A percentile compares a stretch with the other conserved stretches of the same genome.
Conservation (phyloP, 2,888 invertebrate genomes). For the Chironomus tentans region DNA sequence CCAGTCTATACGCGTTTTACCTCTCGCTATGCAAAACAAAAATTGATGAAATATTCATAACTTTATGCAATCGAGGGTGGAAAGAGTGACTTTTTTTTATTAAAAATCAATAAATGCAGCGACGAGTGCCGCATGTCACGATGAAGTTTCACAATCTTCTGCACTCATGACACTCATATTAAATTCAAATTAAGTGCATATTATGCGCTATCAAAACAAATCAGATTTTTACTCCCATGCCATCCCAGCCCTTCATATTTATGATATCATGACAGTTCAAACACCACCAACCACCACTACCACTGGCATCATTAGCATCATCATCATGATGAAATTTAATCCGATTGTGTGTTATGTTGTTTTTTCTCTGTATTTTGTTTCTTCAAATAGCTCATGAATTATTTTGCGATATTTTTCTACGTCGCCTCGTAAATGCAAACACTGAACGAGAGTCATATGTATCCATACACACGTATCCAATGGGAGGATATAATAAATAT, state of each 20-base stretch:
- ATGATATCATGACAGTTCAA: too few relatives aligned
- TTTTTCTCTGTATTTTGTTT: background rate
- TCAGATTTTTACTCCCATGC: background rate
- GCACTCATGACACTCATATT: background rate
- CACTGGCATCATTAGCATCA: too few relatives aligned
- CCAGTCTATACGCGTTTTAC: background rate
- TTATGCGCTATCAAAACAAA: background rate
- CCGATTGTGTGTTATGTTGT: slow-evolving; percentile 7
- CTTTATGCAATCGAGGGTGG: background rate
- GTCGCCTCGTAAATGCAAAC: background rate
- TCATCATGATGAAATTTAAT: background rate
- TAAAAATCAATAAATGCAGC: background rate
- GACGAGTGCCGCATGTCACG: background rate
- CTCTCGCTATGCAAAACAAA: background rate
- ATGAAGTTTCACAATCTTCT: background rate
- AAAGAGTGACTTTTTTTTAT: background rate
- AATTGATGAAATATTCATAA: background rate
- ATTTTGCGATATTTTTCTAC: slow-evolving; percentile 16
- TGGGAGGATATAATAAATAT: background rate
- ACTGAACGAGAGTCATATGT: background rate
- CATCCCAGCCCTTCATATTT: background rate
- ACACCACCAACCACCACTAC: too few relatives aligned
- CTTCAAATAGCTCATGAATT: slow-evolving; percentile 19
- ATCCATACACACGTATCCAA: background rate
- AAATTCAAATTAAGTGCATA: background rate